Base-by-base conservation (phyloP, 2,888 invertebrate species). In the Entomobrya proxima region DNA sequence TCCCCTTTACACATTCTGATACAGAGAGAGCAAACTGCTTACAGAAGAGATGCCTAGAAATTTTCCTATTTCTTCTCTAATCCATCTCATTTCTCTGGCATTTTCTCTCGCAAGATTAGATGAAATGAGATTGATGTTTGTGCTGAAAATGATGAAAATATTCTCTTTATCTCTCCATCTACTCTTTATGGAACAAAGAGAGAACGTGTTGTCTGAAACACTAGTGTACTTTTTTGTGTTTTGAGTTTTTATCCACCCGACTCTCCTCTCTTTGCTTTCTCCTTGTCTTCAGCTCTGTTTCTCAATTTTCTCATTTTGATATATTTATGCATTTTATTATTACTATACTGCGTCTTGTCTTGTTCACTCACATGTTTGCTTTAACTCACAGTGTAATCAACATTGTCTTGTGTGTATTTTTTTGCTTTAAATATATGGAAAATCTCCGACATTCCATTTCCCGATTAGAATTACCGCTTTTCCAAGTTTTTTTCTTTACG, bases 91-190 rank as follows among this genome's bases (percentile, higher is more conserved):
- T 76, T 82, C 82, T 50, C 67, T 76, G 75, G 75, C 61, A 61
- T 81, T 61, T n/a, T n/a, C n/a, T n/a, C 74, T 81, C 74, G 47
- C 21, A 82, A 84, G 83, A 77, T 84, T 77, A 84, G 77, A 84
- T 84, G 83, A 77, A 77, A 77, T 69, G 77, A 84, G 83, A 84
- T 84, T 84, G 83, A 84, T 77, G 82, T 75, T 47, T 76, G 76
- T 61, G 64, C 64, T 77, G 82, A 84, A 84, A 84, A 84, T 77
- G 77, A 77, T 84, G 83, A 76, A 76, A 84, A 84, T 50, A 37
- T 37, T 64, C 35, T 64, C 18, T 18, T 18, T 21, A 55, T 13
- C n/a, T 55, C 24, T 55, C 27, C 27, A 6, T 24, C 1, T 0
- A 18, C 35, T n/a, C 1, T 15, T 55, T 18, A 61, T 32, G n/a